Conservation (phyloP, 2,113 vertebrate species). For the Dasyprocta punctata region DNA sequence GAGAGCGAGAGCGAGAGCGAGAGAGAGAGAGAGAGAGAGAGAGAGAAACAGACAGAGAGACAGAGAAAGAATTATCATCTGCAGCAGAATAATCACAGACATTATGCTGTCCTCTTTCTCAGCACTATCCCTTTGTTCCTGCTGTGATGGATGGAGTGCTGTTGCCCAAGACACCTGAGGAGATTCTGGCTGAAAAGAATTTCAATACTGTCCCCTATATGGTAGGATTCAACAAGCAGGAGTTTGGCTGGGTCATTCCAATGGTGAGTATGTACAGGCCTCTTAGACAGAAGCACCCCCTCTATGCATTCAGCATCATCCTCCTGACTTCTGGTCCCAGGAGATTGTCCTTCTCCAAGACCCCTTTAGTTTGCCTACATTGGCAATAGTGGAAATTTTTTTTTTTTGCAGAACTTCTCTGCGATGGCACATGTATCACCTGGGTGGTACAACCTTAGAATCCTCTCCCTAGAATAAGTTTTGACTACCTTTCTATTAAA, state of each 20-base stretch:
- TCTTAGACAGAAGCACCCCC: fast-evolving
- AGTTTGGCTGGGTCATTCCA: conserved; percentile 75
- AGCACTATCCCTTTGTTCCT: background rate
- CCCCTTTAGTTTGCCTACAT: background rate
- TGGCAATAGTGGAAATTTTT: fast-evolving
- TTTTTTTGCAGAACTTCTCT: background rate
- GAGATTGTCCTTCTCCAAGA: background rate
- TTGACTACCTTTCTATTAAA: background rate
- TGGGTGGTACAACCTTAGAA: fast-evolving
- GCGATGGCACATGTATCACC: fast-evolving
- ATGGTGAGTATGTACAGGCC: background rate
- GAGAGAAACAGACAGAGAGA: background rate
- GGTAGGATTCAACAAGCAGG: conserved; percentile 59
- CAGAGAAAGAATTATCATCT: background rate
- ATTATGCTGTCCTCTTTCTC: fast-evolving
- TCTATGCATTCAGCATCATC: fast-evolving
- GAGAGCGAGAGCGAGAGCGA: no score
- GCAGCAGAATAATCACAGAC: fast-evolving
- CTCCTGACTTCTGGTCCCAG: fast-evolving
- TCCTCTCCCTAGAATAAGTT: background rate
- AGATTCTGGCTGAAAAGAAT: conserved; percentile 63
- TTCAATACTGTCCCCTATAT: conserved; percentile 57
- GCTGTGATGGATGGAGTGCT: conserved; percentile 47
- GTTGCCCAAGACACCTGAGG: conserved; percentile 40
- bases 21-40: fast-evolving